Evolutionary conservation across 2,113 vertebrate genomes (phyloP).

Genomic region (Onychorhynchus coronatus): DNA sequence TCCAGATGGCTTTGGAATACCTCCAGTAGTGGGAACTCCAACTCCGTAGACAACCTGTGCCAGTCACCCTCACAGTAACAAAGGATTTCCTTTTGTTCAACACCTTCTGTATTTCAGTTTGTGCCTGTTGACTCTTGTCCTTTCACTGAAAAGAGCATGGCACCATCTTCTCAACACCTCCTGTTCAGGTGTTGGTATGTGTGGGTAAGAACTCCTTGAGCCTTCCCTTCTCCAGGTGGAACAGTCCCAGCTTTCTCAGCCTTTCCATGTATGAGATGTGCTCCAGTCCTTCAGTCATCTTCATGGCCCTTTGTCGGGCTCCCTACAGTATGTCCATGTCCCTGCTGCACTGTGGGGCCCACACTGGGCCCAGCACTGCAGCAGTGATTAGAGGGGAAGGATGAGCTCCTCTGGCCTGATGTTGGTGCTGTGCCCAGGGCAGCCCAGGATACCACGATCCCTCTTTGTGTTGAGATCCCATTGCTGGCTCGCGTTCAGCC

Average conservation of each 20-base stretch:
- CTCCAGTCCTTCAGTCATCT: not conserved
- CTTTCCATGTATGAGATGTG: accelerated
- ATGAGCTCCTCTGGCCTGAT: not conserved
- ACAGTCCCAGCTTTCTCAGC: not conserved
- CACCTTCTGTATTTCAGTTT: not conserved
- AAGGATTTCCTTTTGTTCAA: not conserved
- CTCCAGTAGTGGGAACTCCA: not conserved
- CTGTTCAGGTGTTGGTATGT: no score
- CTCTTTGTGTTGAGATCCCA: not conserved
- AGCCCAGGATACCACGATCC: not conserved
- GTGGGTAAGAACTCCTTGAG: not conserved
- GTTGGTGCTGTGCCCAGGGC: not conserved
- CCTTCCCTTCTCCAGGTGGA: not conserved
- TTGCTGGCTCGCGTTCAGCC: not conserved
- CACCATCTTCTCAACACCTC: not conserved
- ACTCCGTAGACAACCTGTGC: not conserved
- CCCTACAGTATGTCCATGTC: not conserved
- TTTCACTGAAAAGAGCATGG: not conserved
- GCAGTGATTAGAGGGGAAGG: not conserved
- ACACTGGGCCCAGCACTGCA: not conserved
- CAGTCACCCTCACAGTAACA: not conserved
- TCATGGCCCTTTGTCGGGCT: not conserved
- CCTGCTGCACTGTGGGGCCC: not conserved
- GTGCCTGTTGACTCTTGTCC: not conserved
- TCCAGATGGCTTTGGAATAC: not conserved